Conservation (phyloP, 2,888 invertebrate species). For the Orthonevra nobilis region DNA sequence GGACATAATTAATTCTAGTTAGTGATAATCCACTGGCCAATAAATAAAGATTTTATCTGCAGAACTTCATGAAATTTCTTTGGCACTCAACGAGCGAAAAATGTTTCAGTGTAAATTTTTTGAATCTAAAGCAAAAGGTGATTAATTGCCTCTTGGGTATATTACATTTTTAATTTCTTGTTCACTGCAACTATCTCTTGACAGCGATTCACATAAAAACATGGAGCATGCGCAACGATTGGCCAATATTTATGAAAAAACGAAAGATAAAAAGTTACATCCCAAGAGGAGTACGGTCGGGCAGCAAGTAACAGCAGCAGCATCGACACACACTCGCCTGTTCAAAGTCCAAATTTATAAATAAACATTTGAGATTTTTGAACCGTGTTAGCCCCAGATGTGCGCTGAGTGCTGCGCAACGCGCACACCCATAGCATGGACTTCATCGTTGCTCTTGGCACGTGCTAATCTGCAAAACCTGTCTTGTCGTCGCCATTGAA, state of each 20-base stretch:
- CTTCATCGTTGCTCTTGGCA: conserved; percentile 36
- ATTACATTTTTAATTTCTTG: no score
- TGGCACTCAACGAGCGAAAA: no score
- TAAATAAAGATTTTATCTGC: conserved; percentile 25
- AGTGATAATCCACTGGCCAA: neutral
- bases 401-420: conserved; percentile 9
- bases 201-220: no score
- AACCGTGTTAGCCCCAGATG: conserved; percentile 48
- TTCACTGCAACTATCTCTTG: no score
- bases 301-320: neutral
- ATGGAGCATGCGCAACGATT: no score
- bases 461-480: conserved; percentile 61
- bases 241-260: conserved; percentile 20
- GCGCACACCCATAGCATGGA: conserved; percentile 8
- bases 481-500: conserved; percentile 50
- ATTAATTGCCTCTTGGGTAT: conserved; percentile 35
- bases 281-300: conserved; percentile 16
- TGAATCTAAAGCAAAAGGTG: conserved; percentile 36
- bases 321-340: conserved; percentile 1
- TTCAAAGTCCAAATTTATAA: conserved; percentile 65
- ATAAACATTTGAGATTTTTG: conserved; percentile 54
- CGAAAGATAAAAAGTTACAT: conserved; percentile 13
- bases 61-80: no score
- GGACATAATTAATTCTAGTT: no score
- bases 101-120: conserved; percentile 10